phyloP scores from a whole-genome alignment of 2,888 invertebrate species.

The Gymnocheta viridis region DNA sequence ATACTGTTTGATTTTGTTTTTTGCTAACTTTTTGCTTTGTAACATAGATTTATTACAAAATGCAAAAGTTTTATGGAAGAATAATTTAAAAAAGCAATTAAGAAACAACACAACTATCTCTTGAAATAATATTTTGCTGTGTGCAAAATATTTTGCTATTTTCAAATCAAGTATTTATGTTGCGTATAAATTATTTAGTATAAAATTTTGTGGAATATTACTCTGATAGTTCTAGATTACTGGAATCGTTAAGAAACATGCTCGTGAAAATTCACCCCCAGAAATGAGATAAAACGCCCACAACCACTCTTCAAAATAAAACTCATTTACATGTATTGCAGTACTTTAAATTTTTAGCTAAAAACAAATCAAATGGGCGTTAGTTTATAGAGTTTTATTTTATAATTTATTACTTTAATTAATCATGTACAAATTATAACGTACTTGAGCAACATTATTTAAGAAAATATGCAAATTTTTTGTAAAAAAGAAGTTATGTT shows the following conservation, averaged over 20 bases:
- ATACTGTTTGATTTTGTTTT: not conserved
- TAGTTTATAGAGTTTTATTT: not conserved
- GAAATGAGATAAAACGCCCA: too few relatives aligned
- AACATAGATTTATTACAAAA: conserved; percentile 3
- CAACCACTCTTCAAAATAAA: not conserved
- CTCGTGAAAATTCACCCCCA: too few relatives aligned
- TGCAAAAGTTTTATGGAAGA: not conserved
- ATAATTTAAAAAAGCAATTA: not conserved
- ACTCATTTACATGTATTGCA: too few relatives aligned
- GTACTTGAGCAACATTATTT: not conserved
- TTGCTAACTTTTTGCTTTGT: not conserved
- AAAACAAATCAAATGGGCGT: not conserved
- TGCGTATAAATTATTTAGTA: too few relatives aligned
- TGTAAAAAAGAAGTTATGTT: not conserved
- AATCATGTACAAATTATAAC: not conserved
- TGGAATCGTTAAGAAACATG: too few relatives aligned
- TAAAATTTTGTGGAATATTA: not conserved
- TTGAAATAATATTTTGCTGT: not conserved
- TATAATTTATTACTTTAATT: not conserved
- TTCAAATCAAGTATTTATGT: too few relatives aligned
- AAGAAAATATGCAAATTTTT: conserved; percentile 25
- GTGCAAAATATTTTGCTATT: too few relatives aligned
- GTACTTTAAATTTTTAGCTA: too few relatives aligned
- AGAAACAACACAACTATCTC: not conserved
- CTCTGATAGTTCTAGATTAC: not conserved